phyloP scores from a whole-genome alignment of 2,113 vertebrate genomes.

The Misgurnus mizolepis region DNA sequence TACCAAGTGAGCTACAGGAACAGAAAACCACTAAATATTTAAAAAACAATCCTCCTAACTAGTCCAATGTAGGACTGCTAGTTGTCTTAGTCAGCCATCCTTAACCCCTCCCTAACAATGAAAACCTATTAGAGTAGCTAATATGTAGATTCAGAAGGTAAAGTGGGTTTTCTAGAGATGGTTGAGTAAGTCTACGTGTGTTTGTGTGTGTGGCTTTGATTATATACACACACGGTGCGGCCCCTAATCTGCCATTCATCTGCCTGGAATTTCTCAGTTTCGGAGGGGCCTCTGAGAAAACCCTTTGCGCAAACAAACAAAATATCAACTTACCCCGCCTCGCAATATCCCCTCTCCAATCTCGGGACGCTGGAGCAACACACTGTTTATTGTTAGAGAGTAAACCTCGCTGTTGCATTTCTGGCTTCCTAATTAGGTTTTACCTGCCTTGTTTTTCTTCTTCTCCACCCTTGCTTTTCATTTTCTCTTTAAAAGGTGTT shows the following conservation, averaged over 20 bases:
- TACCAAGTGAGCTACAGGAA: too few relatives aligned
- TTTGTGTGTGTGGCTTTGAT: slow-evolving; percentile 56
- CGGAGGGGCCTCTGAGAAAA: slow-evolving; percentile 77
- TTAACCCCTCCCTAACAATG: too few relatives aligned
- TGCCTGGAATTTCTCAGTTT: slow-evolving; percentile 65
- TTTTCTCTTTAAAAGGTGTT: slow-evolving; percentile 56
- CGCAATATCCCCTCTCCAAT: slow-evolving; percentile 55
- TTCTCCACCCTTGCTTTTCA: slow-evolving; percentile 50
- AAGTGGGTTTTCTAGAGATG: slow-evolving; percentile 24
- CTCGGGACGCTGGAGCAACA: slow-evolving; percentile 51
- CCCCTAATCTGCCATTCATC: slow-evolving; percentile 50
- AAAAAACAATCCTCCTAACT: too few relatives aligned
- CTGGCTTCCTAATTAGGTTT: slow-evolving; percentile 76
- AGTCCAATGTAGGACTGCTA: too few relatives aligned
- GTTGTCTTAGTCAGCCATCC: too few relatives aligned
- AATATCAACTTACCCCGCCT: slow-evolving; percentile 76
- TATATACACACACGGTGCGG: slow-evolving; percentile 58
- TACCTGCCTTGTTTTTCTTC: slow-evolving; percentile 74
- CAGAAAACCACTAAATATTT: too few relatives aligned
- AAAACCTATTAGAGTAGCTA: background rate
- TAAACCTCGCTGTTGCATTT: slow-evolving; percentile 70
- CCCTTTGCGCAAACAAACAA: slow-evolving; percentile 79
- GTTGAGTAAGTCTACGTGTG: slow-evolving; percentile 31
- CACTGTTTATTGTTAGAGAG: slow-evolving; percentile 76
- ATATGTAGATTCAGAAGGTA: slow-evolving; percentile 17